Conservation (phyloP, 1,140 invertebrate genomes). For the Drosophila sp. region DNA sequence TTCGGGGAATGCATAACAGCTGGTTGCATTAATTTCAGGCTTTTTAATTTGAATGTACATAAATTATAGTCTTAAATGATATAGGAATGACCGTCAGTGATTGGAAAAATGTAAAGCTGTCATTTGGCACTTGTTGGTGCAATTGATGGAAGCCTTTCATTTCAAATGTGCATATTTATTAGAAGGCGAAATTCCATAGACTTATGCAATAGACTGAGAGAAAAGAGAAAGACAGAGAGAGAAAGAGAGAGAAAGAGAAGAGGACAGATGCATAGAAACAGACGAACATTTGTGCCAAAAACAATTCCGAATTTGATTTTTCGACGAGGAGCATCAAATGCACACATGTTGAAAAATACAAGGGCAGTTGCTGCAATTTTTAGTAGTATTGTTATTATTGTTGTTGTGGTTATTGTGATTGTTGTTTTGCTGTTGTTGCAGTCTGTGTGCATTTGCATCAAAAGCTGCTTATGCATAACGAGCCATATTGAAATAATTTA, state of each 20-base stretch:
- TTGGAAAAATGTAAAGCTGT: neutral
- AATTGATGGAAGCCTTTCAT: constrained; percentile 32
- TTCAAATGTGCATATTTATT: constrained; percentile 47
- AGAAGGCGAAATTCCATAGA: constrained; percentile 1
- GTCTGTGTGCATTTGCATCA: constrained; percentile 26
- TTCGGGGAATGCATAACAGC: constrained; percentile 10
- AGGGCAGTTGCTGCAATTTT: constrained; percentile 12
- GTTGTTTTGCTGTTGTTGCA: neutral
- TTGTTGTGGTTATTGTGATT: constrained; percentile 7
- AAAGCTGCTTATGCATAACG: constrained; percentile 37
- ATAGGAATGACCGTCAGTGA: neutral
- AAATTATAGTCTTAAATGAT: constrained; percentile 10
- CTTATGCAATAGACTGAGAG: neutral
- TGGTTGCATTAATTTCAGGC: constrained; percentile 11
- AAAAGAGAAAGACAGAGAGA: neutral
- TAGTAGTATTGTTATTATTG: neutral
- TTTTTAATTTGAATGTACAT: constrained; percentile 8
- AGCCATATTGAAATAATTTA: constrained; percentile 18
- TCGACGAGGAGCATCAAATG: neutral
- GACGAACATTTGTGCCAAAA: constrained; percentile 11
- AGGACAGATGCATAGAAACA: too few relatives aligned
- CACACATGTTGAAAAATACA: constrained; percentile 13
- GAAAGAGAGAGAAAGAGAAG: neutral
- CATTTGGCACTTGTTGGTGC: constrained; percentile 19
- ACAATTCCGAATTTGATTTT: constrained; percentile 20